These are phyloP conservation scores for Drosophila repletoides DNA, from an alignment of 1,140 invertebrate genomes.

Conservation along the genomic window DNA sequence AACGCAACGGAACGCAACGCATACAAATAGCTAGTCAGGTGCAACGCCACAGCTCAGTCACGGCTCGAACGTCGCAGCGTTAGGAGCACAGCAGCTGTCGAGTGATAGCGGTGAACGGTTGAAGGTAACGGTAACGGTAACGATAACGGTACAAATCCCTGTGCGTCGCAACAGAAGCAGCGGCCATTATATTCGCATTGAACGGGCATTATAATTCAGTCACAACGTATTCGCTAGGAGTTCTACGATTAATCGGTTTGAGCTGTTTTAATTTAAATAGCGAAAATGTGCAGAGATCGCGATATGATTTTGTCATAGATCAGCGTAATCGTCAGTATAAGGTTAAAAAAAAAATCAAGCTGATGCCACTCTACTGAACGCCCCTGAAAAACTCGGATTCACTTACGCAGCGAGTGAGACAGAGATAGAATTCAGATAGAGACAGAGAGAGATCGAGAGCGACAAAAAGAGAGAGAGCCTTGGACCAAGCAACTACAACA, in stretches of 20 bases:
- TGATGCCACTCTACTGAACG: slow-evolving; percentile 51
- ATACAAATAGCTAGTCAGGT: slow-evolving; percentile 59
- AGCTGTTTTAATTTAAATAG: slow-evolving; percentile 76
- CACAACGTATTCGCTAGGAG: slow-evolving; percentile 82
- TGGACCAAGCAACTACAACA: slow-evolving; percentile 42
- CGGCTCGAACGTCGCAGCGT: slow-evolving; percentile 37
- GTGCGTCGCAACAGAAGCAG: slow-evolving; percentile 47
- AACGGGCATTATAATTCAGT: slow-evolving; percentile 73
- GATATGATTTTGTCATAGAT: slow-evolving; percentile 83
- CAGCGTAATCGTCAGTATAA: slow-evolving; percentile 81
- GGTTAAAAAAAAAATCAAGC: slow-evolving; percentile 82
- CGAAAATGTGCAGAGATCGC: slow-evolving; percentile 83
- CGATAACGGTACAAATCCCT: no score
- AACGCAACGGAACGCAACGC: slow-evolving; percentile 10
- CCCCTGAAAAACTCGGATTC: background rate
- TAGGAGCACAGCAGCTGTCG: background rate
- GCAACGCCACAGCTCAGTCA: slow-evolving; percentile 39
- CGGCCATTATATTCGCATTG: slow-evolving; percentile 54
- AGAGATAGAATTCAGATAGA: slow-evolving; percentile 18
- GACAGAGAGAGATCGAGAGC: background rate
- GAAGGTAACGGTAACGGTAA: no score
- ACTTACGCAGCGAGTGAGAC: slow-evolving; percentile 4
- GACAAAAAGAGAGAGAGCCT: slow-evolving; percentile 11
- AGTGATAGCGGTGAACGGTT: background rate
- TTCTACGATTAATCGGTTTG: slow-evolving; percentile 71